Conservation (phyloP, 23 tunicate species). For the Ascidia mentula region DNA sequence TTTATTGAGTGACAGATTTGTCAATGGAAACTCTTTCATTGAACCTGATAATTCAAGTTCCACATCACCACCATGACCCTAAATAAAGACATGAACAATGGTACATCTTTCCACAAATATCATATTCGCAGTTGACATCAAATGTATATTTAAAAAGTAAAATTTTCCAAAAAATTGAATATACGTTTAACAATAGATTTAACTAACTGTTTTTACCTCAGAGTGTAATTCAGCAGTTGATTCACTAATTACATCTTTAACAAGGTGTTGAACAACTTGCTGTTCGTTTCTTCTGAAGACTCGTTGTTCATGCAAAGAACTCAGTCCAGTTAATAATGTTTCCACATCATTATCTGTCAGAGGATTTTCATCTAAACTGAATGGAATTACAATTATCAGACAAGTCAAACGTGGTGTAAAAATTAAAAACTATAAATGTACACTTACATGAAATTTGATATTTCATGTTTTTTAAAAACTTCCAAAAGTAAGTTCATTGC, state of each 20-base stretch:
- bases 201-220: not conserved
- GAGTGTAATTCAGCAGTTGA: not conserved
- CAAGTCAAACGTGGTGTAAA: not conserved
- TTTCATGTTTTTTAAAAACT: not conserved
- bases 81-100: too few relatives aligned
- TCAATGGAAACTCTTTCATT: not conserved
- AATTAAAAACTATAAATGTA: not conserved
- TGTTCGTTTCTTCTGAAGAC: not conserved
- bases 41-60: not conserved
- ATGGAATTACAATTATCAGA: not conserved
- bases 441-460: not conserved
- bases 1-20: conserved; percentile 24
- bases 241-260: not conserved
- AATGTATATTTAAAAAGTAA: too few relatives aligned
- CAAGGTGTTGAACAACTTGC: not conserved
- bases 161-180: too few relatives aligned
- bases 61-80: not conserved
- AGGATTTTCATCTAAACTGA: not conserved
- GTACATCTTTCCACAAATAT: not conserved
- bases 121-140: too few relatives aligned
- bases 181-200: too few relatives aligned
- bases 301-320: not conserved
- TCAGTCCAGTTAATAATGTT: not conserved
- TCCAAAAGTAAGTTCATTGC: not conserved
- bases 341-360: not conserved